A percentile compares a stretch with the other conserved stretches of the same genome.
Conservation (phyloP, 2,797 vertebrate species). For the Tragelaphus oryx region DNA sequence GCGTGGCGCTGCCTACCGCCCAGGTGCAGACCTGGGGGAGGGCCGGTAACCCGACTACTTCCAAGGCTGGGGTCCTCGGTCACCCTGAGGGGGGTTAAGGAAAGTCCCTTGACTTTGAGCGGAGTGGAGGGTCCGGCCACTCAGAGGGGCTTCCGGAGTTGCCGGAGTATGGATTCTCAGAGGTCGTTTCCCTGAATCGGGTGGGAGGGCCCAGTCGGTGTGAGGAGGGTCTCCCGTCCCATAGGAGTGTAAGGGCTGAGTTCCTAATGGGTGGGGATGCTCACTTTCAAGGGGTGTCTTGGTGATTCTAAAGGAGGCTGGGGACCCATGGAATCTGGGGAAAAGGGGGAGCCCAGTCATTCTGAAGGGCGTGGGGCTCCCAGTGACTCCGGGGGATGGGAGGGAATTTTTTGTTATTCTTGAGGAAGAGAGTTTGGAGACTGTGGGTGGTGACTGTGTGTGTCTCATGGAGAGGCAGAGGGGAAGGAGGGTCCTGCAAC, state of each 20-base stretch:
- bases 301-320: neutral
- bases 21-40: constrained; percentile 63
- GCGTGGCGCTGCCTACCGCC: constrained; percentile 63
- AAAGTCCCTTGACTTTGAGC: neutral
- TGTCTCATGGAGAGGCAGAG: neutral
- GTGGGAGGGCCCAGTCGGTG: neutral
- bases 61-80: neutral
- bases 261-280: neutral
- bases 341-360: neutral
- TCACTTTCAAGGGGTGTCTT: neutral
- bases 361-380: neutral
- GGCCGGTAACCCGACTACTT: neutral
- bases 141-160: neutral
- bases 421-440: neutral
- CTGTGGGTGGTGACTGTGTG: neutral
- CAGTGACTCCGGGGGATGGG: neutral
- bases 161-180: neutral
- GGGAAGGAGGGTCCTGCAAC: neutral
- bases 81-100: neutral
- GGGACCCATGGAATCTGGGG: neutral
- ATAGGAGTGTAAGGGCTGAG: neutral
- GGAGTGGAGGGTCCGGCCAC: neutral
- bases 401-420: neutral
- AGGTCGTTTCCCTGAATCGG: neutral
- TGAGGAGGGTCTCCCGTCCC: neutral